These are phyloP conservation scores for Baccha elongata DNA, from an alignment of 2,888 invertebrate genomes.

Conservation along the genomic window DNA sequence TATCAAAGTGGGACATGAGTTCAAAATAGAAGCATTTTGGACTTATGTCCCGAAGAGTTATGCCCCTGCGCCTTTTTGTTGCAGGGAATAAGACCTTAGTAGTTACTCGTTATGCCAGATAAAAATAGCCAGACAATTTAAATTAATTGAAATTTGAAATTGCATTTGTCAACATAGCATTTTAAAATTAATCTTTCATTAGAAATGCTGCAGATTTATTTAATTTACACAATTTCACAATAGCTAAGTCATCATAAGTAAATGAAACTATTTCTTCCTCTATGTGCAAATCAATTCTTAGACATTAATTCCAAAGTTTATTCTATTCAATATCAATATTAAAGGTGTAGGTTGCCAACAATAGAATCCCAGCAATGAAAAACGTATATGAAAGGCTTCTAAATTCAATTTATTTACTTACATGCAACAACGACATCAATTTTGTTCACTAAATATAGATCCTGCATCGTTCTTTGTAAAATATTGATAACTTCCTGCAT, in stretches of 20 bases:
- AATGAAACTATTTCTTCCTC: not conserved
- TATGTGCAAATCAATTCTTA: not conserved
- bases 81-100: too few species aligned
- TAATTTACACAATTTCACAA: not conserved
- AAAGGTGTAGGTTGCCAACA: not conserved
- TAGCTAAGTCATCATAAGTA: too few species aligned
- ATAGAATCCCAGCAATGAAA: conserved; percentile 2
- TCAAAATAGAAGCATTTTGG: too few species aligned
- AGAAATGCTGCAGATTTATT: too few species aligned
- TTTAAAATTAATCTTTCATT: too few species aligned
- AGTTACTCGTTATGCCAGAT: too few species aligned
- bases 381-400: conserved; percentile 22
- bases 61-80: too few species aligned
- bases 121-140: too few species aligned
- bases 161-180: too few species aligned
- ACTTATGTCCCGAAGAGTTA: too few species aligned
- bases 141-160: too few species aligned
- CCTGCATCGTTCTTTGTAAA: conserved; percentile 95
- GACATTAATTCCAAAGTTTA: not conserved
- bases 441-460: conserved; percentile 95
- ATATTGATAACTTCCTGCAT: conserved; percentile 96
- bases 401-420: conserved; percentile 84
- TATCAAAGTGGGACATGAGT: too few species aligned
- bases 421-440: conserved; percentile 95
- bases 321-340: not conserved